Evolutionary conservation across 2,888 invertebrate species (phyloP), one percentile per base, ranked within the genome.

Genomic region (Arrhopalites spinosus): DNA sequence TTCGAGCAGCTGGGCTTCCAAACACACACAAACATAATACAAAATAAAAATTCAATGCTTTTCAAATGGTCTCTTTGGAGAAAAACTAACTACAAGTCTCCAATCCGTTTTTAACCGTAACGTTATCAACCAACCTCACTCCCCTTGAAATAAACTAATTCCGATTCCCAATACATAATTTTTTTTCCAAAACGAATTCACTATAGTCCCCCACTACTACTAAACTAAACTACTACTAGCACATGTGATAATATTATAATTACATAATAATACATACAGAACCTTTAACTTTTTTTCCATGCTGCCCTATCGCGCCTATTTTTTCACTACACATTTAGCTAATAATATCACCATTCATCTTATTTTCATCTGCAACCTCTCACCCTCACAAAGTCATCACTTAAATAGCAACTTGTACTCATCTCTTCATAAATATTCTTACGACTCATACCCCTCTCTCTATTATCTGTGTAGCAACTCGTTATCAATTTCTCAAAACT

Each of bases 31-130:
- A 17, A 59, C 23, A 59, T 23, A 59, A 23, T 59, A 25, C 25
- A 25, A 11, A 59, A 13, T 59, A 59, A 36, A 36, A 36, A 36
- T 36, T 7, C 3, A 36, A 36, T 36, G 36, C 36, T 36, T 36
- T 36, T 43, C 43, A n/a, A 29, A 53, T 69, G 69, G 69, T 68
- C 67, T 68, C 27, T 47, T 59, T 23, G 27, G 64, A 20, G 25
- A 36, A 29, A 8, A 64, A n/a, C n/a, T 64, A 64, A n/a, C n/a
- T n/a, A n/a, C n/a, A 3, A 64, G 61, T 72, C 36, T 73, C 73
- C 73, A 73, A 64, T 73, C 73, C 73, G 73, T 73, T 73, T 70
- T 61, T 59, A 74, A 74, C 74, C 69, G 69, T 74, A 74, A 74
- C 74, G 74, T 74, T 74, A 74, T 74, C 74, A 59, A 59, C 59